Conservation (phyloP, 2,113 vertebrate species). For the Phycodurus eques region DNA sequence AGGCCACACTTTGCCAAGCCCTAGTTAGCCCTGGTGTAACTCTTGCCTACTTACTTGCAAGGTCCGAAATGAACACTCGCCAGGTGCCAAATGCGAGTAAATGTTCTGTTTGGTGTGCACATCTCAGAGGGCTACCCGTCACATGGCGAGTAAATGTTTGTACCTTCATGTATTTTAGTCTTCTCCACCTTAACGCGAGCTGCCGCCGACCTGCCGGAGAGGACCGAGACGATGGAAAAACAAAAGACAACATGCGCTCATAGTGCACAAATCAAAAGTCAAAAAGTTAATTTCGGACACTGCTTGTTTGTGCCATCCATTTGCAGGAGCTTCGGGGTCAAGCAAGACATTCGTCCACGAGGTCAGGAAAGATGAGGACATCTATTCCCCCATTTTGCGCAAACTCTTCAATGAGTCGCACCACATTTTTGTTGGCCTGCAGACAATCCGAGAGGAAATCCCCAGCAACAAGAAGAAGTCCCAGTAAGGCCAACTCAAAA, state of each 20-base stretch:
- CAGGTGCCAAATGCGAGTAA: no score
- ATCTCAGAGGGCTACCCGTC: no score
- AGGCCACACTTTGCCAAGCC: background rate
- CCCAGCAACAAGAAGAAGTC: constrained; percentile 81
- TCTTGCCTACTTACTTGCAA: no score
- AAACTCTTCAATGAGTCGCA: constrained; percentile 98
- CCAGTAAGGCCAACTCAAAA: constrained; percentile 60
- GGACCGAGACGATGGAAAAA: no score
- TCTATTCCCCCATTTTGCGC: constrained; percentile 87
- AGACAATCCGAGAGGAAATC: constrained; percentile 83
- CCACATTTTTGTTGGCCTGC: constrained; percentile 90
- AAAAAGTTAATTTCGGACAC: no score
- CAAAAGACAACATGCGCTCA: background rate
- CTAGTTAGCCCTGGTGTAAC: no score
- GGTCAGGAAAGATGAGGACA: constrained; percentile 84
- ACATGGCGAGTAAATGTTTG: no score
- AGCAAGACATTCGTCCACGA: constrained; percentile 73
- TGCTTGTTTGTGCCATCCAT: background rate
- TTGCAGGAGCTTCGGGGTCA: constrained; percentile 43
- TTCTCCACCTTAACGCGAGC: no score
- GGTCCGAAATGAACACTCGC: no score
- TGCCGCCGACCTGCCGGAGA: no score
- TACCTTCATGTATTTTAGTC: no score
- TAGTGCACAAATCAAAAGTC: background rate
- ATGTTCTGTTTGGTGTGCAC: no score